Percentiles rank a stretch among this genome's conserved stretches.
phyloP scores from a whole-genome alignment of 1,140 invertebrate genomes.

The Chrysomallon squamiferum region DNA sequence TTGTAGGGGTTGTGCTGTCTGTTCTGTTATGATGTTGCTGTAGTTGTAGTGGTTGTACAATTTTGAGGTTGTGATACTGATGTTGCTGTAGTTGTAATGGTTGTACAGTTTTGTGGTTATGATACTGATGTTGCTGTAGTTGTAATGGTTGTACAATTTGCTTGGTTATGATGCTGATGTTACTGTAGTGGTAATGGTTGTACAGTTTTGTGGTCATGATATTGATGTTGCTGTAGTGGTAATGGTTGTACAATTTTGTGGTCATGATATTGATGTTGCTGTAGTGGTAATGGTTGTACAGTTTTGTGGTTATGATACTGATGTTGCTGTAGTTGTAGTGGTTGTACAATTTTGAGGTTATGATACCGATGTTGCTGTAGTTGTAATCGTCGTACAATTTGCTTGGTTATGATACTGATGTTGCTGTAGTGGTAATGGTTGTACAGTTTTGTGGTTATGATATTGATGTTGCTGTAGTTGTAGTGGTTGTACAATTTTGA shows the following conservation, averaged over 20 bases:
- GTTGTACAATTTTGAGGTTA: constrained; percentile 16
- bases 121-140: neutral
- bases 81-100: too few relatives aligned
- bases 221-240: neutral
- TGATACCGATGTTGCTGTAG: constrained; percentile 14
- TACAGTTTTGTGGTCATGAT: neutral
- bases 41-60: too few relatives aligned
- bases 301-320: constrained; percentile 9
- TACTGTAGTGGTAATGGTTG: neutral
- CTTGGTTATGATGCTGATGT: neutral
- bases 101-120: neutral
- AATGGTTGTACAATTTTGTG: neutral
- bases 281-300: neutral
- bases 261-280: neutral
- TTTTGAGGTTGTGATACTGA: too few relatives aligned
- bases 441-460: neutral
- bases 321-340: constrained; percentile 17
- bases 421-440: neutral
- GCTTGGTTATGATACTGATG: too few relatives aligned
- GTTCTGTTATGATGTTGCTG: too few relatives aligned
- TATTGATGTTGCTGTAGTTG: neutral
- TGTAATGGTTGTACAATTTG: neutral
- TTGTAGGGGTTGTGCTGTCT: too few relatives aligned
- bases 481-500: neutral
- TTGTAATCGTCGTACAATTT: too few relatives aligned